phyloP scores from a whole-genome alignment of 1,140 invertebrate species.

The Stegodyphus mimosarum region DNA sequence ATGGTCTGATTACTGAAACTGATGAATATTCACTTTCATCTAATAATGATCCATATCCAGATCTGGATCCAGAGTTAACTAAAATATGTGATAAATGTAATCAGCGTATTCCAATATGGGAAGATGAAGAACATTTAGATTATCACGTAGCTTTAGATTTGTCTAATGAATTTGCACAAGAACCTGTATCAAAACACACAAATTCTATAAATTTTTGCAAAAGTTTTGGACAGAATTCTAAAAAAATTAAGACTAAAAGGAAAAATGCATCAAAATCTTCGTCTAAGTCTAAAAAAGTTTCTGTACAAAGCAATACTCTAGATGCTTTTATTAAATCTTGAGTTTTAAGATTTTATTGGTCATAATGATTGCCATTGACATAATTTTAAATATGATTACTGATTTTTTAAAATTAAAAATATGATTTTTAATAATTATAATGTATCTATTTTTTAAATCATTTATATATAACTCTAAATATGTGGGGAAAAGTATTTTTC shows the following conservation, averaged over 20 bases:
- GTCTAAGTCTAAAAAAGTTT: constrained; percentile 6
- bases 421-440: too few relatives aligned
- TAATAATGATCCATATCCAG: not conserved
- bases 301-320: constrained; percentile 20
- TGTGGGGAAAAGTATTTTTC: too few relatives aligned
- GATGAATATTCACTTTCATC: not conserved
- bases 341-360: too few relatives aligned
- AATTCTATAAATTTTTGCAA: not conserved
- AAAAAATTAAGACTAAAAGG: not conserved
- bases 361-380: too few relatives aligned
- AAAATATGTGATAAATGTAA: constrained; percentile 67
- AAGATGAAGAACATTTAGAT: constrained; percentile 69
- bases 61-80: constrained; percentile 48
- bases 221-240: not conserved
- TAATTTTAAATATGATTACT: too few relatives aligned
- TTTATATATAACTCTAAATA: too few relatives aligned
- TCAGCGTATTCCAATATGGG: constrained; percentile 66
- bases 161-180: constrained; percentile 62
- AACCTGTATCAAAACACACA: not conserved
- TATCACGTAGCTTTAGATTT: constrained; percentile 69
- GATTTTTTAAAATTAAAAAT: too few relatives aligned
- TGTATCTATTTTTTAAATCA: too few relatives aligned
- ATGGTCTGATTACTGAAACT: not conserved
- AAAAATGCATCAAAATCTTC: not conserved
- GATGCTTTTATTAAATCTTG: constrained; percentile 39